Evolutionary conservation across 2,888 invertebrate species (phyloP), one percentile per base, ranked within the genome.

Genomic region (Mellilla xanthometata): DNA sequence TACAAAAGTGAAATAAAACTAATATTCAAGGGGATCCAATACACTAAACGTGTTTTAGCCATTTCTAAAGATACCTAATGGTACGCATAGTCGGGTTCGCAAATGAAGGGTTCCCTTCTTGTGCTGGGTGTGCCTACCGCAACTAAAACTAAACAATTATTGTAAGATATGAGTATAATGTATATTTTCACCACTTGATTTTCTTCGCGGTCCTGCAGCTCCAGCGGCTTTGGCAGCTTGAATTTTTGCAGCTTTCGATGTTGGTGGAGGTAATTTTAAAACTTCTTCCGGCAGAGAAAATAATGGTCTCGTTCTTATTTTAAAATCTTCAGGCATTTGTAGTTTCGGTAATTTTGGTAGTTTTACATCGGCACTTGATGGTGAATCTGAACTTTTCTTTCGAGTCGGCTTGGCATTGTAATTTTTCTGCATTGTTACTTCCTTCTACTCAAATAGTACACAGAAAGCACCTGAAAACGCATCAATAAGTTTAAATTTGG

Each of bases 221-320:
- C 41, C 46, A 15, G 54, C 63, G 12, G 65, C 60, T 56, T 69
- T 78, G n/a, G 73, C 63, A 13, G 72, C 66, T 60, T 78, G 76
- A 36, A 65, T 52, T 58, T 72, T 80, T 3, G 78, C 76, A 11
- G 82, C 78, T 61, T 76, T 84, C 11, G 69, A 64, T 36, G 68
- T 74, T 12, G 83, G 76, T 22, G 82, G 73, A 15, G 89, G 88
- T 48, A 91, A 74, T 56, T 88, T 85, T 12, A 91, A 68, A 39
- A 94, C 76, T 73, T 93, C 91, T 33, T 93, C 91, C 0, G 94
- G 94, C 38, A 94, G 69, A 1, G 92, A 91, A 75, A 93, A 93
- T 41, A 93, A 63, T 0, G 92, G 91, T 39, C 90, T 83, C 11
- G 91, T 88, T 49, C 90, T 75, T 47, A 91, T 85, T 71, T 91